These are phyloP conservation scores for Rotaria sp. DNA, from an alignment of 2,888 invertebrate species.

Conservation along the genomic window DNA sequence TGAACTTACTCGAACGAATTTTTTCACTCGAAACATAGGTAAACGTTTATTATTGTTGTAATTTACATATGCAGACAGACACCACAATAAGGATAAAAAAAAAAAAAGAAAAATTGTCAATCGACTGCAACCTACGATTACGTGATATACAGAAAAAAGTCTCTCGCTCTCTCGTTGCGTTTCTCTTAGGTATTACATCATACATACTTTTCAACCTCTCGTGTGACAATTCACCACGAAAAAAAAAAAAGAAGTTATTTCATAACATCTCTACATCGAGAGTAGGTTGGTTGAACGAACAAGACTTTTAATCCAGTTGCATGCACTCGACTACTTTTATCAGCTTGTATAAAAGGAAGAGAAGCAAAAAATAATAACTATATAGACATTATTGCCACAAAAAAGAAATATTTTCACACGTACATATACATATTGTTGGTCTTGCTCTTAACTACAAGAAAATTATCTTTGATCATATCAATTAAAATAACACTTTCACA, in stretches of 20 bases:
- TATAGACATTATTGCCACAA: not conserved
- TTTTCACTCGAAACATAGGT: conserved; percentile 13
- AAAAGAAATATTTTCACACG: not conserved
- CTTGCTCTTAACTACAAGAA: not conserved
- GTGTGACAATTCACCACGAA: not conserved
- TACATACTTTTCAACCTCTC: not conserved
- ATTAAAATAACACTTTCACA: not conserved
- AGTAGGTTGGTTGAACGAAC: not conserved
- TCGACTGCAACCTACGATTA: not conserved
- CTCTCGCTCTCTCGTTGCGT: not conserved
- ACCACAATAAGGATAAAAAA: not conserved
- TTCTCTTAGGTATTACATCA: not conserved
- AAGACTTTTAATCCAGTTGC: not conserved
- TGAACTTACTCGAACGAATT: conserved; percentile 10
- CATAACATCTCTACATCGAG: not conserved
- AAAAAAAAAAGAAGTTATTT: not conserved
- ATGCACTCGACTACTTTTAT: not conserved
- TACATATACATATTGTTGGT: not conserved
- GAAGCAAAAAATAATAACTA: not conserved
- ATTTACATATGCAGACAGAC: not conserved
- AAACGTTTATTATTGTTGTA: not conserved
- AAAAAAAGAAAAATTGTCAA: conserved; percentile 8
- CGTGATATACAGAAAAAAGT: not conserved
- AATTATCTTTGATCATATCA: not conserved
- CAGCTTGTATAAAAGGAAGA: not conserved